Evolutionary conservation across 2,797 vertebrate genomes (phyloP).

Genomic region (Diglossa cyanea): DNA sequence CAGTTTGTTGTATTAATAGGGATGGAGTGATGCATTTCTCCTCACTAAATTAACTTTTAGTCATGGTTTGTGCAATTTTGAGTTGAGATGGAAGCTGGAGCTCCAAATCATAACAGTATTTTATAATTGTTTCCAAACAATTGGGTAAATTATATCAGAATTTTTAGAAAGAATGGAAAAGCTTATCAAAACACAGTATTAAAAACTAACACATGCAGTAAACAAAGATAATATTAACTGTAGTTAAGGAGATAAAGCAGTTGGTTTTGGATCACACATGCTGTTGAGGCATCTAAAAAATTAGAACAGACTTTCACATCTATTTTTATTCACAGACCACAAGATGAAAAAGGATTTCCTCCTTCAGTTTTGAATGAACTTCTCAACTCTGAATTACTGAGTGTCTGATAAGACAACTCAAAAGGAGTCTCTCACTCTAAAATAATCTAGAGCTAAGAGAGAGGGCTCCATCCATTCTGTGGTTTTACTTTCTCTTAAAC

Average conservation of each 20-base stretch:
- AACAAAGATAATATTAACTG: background rate
- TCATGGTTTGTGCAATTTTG: background rate
- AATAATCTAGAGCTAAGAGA: background rate
- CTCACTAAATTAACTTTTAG: background rate
- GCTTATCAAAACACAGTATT: background rate
- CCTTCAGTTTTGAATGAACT: background rate
- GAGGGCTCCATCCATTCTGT: background rate
- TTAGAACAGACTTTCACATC: conserved; percentile 7
- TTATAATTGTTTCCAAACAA: conserved; percentile 2
- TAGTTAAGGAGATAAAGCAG: conserved; percentile 11
- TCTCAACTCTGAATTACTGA: background rate
- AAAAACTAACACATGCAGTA: background rate
- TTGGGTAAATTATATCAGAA: background rate
- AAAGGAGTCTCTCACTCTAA: background rate
- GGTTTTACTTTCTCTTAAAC: background rate
- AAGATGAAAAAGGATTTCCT: background rate
- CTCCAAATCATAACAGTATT: background rate
- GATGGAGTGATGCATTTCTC: background rate
- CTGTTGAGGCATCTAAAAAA: conserved; percentile 18
- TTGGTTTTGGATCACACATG: background rate
- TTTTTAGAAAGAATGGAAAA: background rate
- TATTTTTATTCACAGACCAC: conserved; percentile 24
- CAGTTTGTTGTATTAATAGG: background rate
- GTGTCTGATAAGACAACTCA: background rate
- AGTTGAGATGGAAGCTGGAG: background rate